These are phyloP conservation scores for Scolopax mira DNA, from an alignment of 2,113 vertebrate genomes.

Conservation along the genomic window DNA sequence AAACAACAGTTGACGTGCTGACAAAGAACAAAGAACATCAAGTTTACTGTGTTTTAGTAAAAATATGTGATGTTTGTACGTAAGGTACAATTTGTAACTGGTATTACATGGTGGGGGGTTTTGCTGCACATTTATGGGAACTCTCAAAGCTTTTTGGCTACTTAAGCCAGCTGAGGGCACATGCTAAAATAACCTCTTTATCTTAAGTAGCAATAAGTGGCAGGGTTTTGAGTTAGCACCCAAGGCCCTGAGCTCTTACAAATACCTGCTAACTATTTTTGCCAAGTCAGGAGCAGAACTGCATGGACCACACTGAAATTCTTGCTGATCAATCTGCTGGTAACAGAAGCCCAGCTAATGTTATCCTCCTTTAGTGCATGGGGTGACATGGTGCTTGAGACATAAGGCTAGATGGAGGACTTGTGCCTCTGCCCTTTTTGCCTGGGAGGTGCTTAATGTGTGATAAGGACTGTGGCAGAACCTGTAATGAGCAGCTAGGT, in stretches of 20 bases:
- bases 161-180: not conserved
- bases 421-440: not conserved
- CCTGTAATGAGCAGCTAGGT: not conserved
- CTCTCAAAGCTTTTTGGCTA: not conserved
- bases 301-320: not conserved
- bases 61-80: not conserved
- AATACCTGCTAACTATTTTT: not conserved
- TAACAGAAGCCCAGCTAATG: not conserved
- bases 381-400: not conserved
- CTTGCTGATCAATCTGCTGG: not conserved
- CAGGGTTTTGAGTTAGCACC: not conserved
- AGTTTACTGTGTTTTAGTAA: not conserved
- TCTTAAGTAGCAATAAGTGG: not conserved
- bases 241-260: not conserved
- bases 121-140: not conserved
- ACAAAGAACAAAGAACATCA: not conserved
- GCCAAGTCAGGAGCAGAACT: not conserved
- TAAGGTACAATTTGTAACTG: not conserved
- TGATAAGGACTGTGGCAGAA: not conserved
- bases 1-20: not conserved
- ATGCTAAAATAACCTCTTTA: not conserved
- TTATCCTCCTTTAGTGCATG: not conserved
- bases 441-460: not conserved
- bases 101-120: fast-evolving
- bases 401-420: not conserved